phyloP scores from a whole-genome alignment of 2,797 vertebrate species.

The Gadopsis marmoratus region DNA sequence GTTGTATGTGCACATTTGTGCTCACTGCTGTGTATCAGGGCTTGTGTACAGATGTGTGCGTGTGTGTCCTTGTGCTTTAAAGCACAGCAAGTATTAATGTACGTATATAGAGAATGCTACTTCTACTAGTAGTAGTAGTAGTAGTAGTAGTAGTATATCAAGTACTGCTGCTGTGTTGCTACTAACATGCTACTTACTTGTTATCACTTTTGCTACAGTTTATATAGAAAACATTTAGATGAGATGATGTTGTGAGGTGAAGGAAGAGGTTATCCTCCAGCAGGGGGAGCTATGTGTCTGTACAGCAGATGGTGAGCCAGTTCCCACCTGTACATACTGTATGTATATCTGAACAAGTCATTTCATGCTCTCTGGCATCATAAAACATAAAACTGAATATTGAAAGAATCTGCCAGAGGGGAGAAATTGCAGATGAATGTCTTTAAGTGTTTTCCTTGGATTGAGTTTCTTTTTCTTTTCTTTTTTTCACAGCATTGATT shows the following conservation, averaged over 20 bases:
- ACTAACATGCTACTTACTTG: background rate
- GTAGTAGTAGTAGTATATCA: background rate
- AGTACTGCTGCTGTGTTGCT: background rate
- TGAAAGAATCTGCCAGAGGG: conserved; percentile 57
- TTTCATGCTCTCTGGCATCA: conserved; percentile 48
- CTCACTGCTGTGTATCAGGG: background rate
- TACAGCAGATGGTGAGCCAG: background rate
- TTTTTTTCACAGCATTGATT: background rate
- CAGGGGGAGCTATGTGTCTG: conserved; percentile 67
- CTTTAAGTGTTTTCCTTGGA: conserved; percentile 9
- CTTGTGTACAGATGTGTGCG: background rate
- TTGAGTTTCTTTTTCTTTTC: background rate
- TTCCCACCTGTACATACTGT: conserved; percentile 1
- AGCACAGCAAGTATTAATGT: conserved; percentile 2
- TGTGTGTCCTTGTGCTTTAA: background rate
- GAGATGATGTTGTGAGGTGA: background rate
- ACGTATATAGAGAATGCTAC: background rate
- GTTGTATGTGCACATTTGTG: background rate
- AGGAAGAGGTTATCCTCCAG: conserved; percentile 38
- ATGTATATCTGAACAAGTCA: conserved; percentile 48
- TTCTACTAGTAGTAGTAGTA: background rate
- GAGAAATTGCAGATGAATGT: background rate
- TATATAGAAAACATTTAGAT: background rate
- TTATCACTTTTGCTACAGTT: background rate
- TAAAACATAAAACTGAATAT: conserved; percentile 29